phyloP scores from a whole-genome alignment of 2,888 invertebrate species.

The Idaea dimidiata region DNA sequence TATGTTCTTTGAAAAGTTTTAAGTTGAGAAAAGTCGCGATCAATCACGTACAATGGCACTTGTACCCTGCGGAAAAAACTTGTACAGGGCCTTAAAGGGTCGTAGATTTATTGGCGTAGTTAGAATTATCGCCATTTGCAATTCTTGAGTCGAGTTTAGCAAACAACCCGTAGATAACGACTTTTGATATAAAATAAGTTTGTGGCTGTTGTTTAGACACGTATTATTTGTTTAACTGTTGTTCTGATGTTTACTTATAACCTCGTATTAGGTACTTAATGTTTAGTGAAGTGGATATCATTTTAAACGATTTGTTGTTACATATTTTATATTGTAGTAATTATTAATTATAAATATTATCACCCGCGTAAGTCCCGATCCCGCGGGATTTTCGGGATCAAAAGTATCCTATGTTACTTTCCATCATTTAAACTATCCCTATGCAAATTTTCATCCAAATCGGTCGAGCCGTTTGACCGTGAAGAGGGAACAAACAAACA shows the following conservation, averaged over 20 bases:
- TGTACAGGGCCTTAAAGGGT: slow-evolving; percentile 67
- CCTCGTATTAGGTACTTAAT: neutral
- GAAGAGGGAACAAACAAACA: no score
- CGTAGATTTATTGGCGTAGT: slow-evolving; percentile 77
- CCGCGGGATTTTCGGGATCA: no score
- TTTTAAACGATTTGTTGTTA: neutral
- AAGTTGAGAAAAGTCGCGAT: slow-evolving; percentile 62
- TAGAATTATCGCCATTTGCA: slow-evolving; percentile 80
- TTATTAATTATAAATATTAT: no score
- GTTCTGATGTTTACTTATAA: neutral
- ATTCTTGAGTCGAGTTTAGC: slow-evolving; percentile 68
- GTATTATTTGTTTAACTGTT: slow-evolving; percentile 20
- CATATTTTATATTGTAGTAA: no score
- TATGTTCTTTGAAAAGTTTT: slow-evolving; percentile 61
- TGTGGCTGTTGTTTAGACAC: slow-evolving; percentile 11
- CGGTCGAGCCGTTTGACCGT: no score
- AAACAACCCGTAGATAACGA: slow-evolving; percentile 69
- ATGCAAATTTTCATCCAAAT: no score
- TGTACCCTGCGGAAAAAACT: slow-evolving; percentile 73
- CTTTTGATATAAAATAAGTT: slow-evolving; percentile 36
- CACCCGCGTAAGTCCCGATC: no score
- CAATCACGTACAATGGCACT: slow-evolving; percentile 71
- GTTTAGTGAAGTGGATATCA: neutral
- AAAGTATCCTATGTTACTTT: no score
- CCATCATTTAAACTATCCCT: no score